A percentile compares a stretch with the other conserved stretches of the same genome.
phyloP scores from a whole-genome alignment of 2,888 invertebrate genomes.

The Cheilosia vulpina region DNA sequence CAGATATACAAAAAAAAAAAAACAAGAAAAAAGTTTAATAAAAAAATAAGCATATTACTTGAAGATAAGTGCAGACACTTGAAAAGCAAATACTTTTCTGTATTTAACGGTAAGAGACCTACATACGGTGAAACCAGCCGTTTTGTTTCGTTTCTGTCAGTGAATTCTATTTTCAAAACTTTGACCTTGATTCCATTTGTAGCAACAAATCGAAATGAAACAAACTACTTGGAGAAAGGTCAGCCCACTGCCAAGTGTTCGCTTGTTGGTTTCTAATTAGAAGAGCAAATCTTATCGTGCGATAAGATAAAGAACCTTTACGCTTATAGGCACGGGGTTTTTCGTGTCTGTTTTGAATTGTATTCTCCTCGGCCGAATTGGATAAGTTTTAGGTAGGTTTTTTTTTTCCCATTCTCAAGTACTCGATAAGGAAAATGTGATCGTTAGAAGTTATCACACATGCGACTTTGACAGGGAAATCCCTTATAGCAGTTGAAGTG shows the following conservation, averaged over 20 bases:
- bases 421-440: constrained; percentile 5
- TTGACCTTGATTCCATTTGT: constrained; percentile 69
- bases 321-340: constrained; percentile 9
- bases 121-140: constrained; percentile 64
- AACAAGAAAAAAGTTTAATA: constrained; percentile 36
- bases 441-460: background rate
- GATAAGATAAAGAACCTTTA: constrained; percentile 45
- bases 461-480: constrained; percentile 7
- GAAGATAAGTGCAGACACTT: constrained; percentile 52
- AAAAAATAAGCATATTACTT: constrained; percentile 60
- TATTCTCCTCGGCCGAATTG: constrained; percentile 8
- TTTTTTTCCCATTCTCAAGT: constrained; percentile 5
- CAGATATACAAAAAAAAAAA: background rate
- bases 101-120: constrained; percentile 56
- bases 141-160: background rate
- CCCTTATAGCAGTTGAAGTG: background rate
- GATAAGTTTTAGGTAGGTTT: background rate
- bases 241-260: background rate
- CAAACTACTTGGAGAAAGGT: constrained; percentile 13
- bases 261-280: constrained; percentile 34
- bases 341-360: constrained; percentile 5
- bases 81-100: constrained; percentile 46
- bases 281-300: constrained; percentile 34
- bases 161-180: constrained; percentile 39
- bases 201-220: constrained; percentile 49